Evolutionary conservation across 2,797 vertebrate genomes (phyloP).

Genomic region (Cryptoprocta ferox): DNA sequence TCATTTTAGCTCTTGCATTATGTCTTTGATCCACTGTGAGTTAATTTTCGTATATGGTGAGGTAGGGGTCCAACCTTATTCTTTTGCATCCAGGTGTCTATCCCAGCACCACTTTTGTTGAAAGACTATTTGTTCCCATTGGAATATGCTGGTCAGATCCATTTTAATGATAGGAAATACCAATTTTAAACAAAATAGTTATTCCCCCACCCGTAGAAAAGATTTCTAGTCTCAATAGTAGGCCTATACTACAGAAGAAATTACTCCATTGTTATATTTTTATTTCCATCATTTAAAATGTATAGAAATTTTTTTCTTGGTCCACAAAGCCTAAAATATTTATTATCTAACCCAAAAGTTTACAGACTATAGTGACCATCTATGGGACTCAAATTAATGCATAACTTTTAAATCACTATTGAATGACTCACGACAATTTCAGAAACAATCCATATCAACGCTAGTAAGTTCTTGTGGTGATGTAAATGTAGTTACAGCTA

Average conservation of each 20-base stretch:
- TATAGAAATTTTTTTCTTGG: not conserved
- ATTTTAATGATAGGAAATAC: not conserved
- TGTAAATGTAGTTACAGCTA: not conserved
- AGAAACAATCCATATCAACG: not conserved
- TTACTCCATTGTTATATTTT: not conserved
- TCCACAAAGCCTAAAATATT: not conserved
- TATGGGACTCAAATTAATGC: not conserved
- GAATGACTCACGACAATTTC: not conserved
- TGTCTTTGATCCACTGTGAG: not conserved
- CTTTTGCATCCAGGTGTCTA: not conserved
- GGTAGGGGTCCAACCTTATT: not conserved
- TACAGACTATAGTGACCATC: not conserved
- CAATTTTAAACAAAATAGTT: not conserved
- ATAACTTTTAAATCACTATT: not conserved
- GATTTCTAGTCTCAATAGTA: not conserved
- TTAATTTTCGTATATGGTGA: not conserved
- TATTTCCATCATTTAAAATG: not conserved
- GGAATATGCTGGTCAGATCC: not conserved
- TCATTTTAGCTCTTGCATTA: not conserved
- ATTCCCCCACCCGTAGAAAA: not conserved
- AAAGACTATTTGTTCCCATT: not conserved
- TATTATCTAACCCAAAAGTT: not conserved
- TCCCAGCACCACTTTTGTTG: not conserved
- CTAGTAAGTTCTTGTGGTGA: not conserved
- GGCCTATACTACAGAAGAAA: not conserved